Conservation (phyloP, 2,888 invertebrate genomes). For the Chrysolina americana region DNA sequence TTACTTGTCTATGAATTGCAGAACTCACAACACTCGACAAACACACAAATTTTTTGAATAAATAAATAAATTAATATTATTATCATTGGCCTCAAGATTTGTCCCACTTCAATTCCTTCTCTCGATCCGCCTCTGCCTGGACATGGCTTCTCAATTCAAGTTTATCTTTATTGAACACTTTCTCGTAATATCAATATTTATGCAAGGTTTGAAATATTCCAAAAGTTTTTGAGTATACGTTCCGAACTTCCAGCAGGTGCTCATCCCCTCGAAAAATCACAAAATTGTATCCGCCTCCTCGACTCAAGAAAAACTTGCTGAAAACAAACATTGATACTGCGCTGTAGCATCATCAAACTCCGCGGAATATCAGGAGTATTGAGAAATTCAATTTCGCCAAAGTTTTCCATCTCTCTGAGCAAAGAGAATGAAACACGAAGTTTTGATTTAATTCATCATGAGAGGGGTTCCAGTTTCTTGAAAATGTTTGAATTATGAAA, state of each 20-base stretch:
- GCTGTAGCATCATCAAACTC: constrained; percentile 19
- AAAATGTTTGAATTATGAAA: constrained; percentile 59
- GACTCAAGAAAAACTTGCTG: not conserved
- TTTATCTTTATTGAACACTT: not conserved
- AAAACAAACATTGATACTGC: constrained; percentile 40
- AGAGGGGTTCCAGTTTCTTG: constrained; percentile 56
- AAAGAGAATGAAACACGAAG: constrained; percentile 57
- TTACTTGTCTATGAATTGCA: too few species aligned
- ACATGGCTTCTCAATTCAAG: not conserved
- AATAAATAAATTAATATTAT: too few species aligned
- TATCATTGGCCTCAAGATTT: too few species aligned
- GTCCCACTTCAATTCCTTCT: too few species aligned
- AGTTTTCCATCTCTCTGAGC: constrained; percentile 52
- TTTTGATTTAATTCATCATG: constrained; percentile 62
- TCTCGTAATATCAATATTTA: not conserved
- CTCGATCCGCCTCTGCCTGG: not conserved
- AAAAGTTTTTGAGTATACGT: not conserved
- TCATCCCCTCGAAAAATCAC: not conserved
- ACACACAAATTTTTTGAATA: too few species aligned
- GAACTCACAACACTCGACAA: too few species aligned
- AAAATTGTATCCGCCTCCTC: not conserved
- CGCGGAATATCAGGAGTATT: constrained; percentile 42
- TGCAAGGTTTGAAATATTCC: not conserved
- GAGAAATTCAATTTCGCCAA: constrained; percentile 58
- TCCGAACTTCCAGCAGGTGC: not conserved